Conservation (phyloP, 2,888 invertebrate genomes). For the Tetragnatha montana region DNA sequence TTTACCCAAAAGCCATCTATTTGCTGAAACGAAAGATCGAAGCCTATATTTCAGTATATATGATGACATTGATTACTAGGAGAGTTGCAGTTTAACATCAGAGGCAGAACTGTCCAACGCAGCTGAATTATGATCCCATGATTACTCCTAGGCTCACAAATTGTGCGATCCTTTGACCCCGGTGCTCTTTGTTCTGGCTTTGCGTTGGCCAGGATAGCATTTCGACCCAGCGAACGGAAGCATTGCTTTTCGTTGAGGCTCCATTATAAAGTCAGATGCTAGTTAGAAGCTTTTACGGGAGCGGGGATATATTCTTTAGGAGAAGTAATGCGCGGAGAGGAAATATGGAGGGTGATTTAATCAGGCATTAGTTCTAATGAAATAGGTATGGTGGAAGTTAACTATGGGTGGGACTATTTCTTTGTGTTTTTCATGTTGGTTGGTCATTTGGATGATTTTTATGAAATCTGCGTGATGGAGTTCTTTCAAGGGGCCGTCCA, state of each 20-base stretch:
- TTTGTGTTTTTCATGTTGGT: too few species aligned
- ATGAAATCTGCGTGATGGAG: too few species aligned
- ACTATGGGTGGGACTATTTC: too few species aligned
- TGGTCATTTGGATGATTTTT: too few species aligned
- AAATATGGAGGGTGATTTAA: too few species aligned
- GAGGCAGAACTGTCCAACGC: conserved; percentile 23
- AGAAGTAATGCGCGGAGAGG: too few species aligned
- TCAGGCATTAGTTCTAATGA: too few species aligned
- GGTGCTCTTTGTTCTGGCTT: conserved; percentile 40
- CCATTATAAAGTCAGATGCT: neutral
- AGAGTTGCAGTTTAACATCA: conserved; percentile 25
- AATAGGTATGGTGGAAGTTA: too few species aligned
- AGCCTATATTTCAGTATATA: conserved; percentile 38
- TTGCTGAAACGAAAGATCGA: conserved; percentile 21
- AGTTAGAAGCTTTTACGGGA: neutral
- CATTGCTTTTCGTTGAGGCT: conserved; percentile 5
- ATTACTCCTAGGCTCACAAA: conserved; percentile 37
- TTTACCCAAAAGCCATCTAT: conserved; percentile 43
- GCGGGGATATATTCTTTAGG: too few species aligned
- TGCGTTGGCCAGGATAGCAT: neutral
- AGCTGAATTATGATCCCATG: conserved; percentile 51
- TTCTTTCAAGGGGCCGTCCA: too few species aligned
- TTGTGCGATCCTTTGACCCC: conserved; percentile 30
- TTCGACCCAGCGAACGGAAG: neutral
- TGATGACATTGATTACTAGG: conserved; percentile 44